These are phyloP conservation scores for Sinocyclocheilus anshuiensis DNA, from an alignment of 2,113 vertebrate species.

Conservation along the genomic window DNA sequence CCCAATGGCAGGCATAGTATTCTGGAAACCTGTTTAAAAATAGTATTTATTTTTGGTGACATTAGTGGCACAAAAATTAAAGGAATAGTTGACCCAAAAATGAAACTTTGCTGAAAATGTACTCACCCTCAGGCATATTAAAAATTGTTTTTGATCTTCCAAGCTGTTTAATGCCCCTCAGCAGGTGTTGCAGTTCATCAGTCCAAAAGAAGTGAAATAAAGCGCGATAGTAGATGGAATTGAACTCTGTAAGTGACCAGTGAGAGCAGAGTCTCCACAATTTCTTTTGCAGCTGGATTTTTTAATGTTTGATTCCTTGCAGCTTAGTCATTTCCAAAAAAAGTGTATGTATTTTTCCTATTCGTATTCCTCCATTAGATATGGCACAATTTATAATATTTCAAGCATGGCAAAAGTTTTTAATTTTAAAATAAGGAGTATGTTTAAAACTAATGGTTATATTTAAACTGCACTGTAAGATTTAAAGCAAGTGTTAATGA, in stretches of 20 bases:
- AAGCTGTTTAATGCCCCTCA: too few species aligned
- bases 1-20: too few species aligned
- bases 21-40: not conserved
- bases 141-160: too few species aligned
- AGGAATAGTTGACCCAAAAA: too few species aligned
- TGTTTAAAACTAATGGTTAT: not conserved
- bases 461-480: too few species aligned
- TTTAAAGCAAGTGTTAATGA: not conserved
- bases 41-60: not conserved
- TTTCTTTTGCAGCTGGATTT: not conserved
- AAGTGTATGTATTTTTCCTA: not conserved
- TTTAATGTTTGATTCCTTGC: not conserved
- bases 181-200: too few species aligned
- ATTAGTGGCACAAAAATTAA: not conserved
- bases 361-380: not conserved
- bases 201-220: too few species aligned
- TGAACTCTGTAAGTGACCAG: constrained; percentile 1
- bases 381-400: not conserved
- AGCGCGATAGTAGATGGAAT: not conserved
- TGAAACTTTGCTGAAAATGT: too few species aligned
- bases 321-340: not conserved
- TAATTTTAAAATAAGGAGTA: not conserved
- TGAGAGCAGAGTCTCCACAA: not conserved
- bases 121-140: too few species aligned
- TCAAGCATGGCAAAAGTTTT: not conserved